Percentiles rank a stretch among this genome's conserved stretches.
Conservation (phyloP, 2,888 invertebrate species). For the Plusia festucae region DNA sequence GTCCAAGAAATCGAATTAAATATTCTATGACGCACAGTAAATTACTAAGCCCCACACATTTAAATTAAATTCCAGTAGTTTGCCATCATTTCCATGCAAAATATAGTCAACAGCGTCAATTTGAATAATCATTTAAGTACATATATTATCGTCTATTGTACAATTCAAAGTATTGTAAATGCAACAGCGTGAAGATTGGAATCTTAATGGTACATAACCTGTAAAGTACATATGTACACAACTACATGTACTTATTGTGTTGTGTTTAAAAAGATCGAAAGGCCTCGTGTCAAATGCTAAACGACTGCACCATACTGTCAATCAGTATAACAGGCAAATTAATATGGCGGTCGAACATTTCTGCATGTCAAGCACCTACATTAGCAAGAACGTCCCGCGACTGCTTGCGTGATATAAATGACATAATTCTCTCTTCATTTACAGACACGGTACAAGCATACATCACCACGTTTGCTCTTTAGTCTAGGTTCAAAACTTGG, state of each 20-base stretch:
- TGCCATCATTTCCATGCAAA: constrained; percentile 48
- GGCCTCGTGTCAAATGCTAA: constrained; percentile 51
- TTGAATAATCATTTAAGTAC: constrained; percentile 60
- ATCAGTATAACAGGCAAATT: constrained; percentile 35
- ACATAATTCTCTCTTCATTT: background rate
- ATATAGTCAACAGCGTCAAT: constrained; percentile 49
- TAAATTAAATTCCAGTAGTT: constrained; percentile 24
- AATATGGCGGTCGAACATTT: background rate
- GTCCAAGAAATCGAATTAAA: constrained; percentile 13
- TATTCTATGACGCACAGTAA: constrained; percentile 39
- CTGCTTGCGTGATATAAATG: background rate
- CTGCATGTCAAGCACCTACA: background rate
- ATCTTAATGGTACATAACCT: constrained; percentile 71
- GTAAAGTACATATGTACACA: constrained; percentile 45
- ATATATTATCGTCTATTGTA: constrained; percentile 51
- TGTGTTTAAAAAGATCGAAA: constrained; percentile 50
- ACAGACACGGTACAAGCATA: background rate
- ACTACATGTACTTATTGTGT: constrained; percentile 32
- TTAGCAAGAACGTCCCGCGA: background rate
- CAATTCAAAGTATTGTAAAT: constrained; percentile 48
- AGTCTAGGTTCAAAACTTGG: too few species aligned
- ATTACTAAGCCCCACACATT: constrained; percentile 28
- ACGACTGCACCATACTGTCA: constrained; percentile 40
- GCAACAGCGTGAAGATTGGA: constrained; percentile 63
- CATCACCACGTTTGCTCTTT: too few species aligned